Conservation (phyloP, 2,888 invertebrate species). For the Ectropis crepuscularia region DNA sequence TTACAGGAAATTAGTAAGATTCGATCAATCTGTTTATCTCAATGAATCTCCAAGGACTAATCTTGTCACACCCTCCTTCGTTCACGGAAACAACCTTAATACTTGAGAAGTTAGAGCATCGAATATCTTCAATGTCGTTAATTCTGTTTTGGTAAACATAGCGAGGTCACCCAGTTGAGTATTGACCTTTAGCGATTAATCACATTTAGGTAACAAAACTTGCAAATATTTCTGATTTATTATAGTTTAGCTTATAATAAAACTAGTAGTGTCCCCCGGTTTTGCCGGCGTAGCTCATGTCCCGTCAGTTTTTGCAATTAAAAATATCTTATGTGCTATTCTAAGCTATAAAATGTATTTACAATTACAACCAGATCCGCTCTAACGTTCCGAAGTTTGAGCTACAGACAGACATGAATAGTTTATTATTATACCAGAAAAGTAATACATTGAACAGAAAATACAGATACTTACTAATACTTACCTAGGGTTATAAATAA, state of each 20-base stretch:
- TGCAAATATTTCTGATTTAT: conserved; percentile 8
- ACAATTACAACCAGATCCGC: too few relatives aligned
- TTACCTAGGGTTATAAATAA: too few relatives aligned
- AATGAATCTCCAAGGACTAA: conserved; percentile 12
- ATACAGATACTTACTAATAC: too few relatives aligned
- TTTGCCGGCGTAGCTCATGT: too few relatives aligned
- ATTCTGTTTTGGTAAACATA: conserved; percentile 37
- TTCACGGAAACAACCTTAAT: conserved; percentile 9
- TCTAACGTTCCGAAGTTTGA: too few relatives aligned
- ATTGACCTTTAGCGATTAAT: conserved; percentile 33
- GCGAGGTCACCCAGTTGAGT: conserved; percentile 30
- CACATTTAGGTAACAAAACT: conserved; percentile 29
- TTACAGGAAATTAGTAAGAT: conserved; percentile 2
- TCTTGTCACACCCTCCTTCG: conserved; percentile 10
- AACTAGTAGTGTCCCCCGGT: not conserved
- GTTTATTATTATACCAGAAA: too few relatives aligned
- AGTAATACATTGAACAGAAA: too few relatives aligned
- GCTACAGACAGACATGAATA: too few relatives aligned
- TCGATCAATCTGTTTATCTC: not conserved
- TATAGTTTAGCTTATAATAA: not conserved
- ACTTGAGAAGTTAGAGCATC: conserved; percentile 20
- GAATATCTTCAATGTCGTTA: conserved; percentile 30
- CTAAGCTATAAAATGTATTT: too few relatives aligned
- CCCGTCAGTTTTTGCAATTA: too few relatives aligned
- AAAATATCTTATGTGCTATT: too few relatives aligned